A percentile compares a stretch with the other conserved stretches of the same genome.
These are phyloP conservation scores for Squalus acanthias DNA, from an alignment of 2,797 vertebrate genomes.

Conservation along the genomic window DNA sequence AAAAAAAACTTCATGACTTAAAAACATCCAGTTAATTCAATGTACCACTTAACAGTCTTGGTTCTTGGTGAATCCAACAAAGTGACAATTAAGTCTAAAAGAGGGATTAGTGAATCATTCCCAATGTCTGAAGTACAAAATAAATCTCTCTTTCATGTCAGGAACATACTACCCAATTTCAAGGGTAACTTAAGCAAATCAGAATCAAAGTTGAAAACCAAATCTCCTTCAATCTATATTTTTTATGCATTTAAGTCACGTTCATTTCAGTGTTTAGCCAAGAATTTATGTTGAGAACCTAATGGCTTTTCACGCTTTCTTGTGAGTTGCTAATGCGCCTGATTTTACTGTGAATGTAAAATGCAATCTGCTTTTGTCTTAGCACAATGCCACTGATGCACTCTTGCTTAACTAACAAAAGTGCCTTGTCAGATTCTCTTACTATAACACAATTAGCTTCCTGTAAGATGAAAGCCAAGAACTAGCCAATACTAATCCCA, in stretches of 20 bases:
- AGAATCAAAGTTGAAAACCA: neutral
- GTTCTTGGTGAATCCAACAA: neutral
- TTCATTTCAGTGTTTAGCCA: neutral
- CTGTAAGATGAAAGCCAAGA: conserved; percentile 37
- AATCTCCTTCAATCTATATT: neutral
- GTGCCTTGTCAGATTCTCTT: conserved; percentile 39
- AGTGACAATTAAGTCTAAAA: neutral
- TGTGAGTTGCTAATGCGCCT: neutral
- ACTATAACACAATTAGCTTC: conserved; percentile 36
- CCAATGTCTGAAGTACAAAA: neutral
- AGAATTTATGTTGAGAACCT: neutral
- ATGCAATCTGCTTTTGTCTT: conserved; percentile 35
- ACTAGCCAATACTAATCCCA: conserved; percentile 39
- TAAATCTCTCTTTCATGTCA: neutral
- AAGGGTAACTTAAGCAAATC: neutral
- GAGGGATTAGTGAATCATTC: neutral
- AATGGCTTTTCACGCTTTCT: conserved; percentile 29
- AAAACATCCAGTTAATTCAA: neutral
- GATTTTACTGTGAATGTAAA: conserved; percentile 29
- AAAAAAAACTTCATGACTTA: neutral
- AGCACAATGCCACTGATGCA: conserved; percentile 10
- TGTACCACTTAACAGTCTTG: neutral
- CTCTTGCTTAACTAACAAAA: conserved; percentile 3
- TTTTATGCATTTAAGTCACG: neutral
- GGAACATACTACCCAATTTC: neutral